Evolutionary conservation across 2,888 invertebrate species (phyloP).

Genomic region (Synergus japonicus): DNA sequence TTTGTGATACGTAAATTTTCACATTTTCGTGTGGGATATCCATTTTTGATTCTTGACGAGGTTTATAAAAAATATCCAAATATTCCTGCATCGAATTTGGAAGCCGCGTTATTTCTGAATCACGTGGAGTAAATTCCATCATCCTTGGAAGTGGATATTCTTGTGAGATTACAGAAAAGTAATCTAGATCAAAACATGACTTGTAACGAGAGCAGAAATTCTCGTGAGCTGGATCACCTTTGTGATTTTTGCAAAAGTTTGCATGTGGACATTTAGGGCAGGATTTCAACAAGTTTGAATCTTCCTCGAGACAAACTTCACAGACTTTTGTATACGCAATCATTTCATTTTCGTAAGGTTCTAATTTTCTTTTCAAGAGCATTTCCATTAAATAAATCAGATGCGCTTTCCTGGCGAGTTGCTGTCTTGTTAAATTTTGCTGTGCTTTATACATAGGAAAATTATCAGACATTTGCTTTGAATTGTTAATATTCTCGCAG

Average conservation of each 20-base stretch:
- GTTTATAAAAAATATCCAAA: conserved; percentile 55
- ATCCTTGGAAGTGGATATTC: not conserved
- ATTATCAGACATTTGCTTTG: not conserved
- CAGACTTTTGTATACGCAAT: conserved; percentile 34
- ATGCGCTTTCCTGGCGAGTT: not conserved
- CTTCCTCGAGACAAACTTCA: conserved; percentile 48
- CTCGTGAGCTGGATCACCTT: conserved; percentile 52
- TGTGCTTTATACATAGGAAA: not conserved
- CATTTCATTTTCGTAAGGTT: conserved; percentile 31
- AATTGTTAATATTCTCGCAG: not conserved
- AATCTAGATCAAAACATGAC: conserved; percentile 29
- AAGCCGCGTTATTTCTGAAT: conserved; percentile 56
- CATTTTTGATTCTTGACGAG: conserved; percentile 41
- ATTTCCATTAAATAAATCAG: conserved; percentile 7
- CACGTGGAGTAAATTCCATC: conserved; percentile 56
- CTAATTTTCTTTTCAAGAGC: not conserved
- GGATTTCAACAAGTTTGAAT: conserved; percentile 58
- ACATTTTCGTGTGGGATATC: conserved; percentile 38
- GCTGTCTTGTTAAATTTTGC: not conserved
- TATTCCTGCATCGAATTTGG: conserved; percentile 62
- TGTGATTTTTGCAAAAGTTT: conserved; percentile 65
- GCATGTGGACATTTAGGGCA: conserved; percentile 64
- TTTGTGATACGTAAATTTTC: conserved; percentile 24
- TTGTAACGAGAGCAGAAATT: conserved; percentile 53
- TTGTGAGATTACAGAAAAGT: not conserved